Percentiles rank a stretch among this genome's conserved stretches.
These are phyloP conservation scores for Lagodon rhomboides DNA, from an alignment of 2,797 vertebrate genomes.

Conservation along the genomic window DNA sequence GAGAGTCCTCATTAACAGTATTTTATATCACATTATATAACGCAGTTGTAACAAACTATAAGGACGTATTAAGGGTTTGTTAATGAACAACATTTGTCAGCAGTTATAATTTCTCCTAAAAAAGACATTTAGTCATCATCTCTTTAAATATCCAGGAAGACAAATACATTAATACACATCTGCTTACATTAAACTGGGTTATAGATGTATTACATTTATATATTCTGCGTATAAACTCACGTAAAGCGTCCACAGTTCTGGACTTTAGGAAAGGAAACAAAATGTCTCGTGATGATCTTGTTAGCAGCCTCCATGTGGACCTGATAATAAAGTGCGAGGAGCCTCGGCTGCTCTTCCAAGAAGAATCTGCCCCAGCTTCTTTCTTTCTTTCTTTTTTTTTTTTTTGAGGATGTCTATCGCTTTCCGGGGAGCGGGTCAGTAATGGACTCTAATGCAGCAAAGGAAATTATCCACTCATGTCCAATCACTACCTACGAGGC, in stretches of 20 bases:
- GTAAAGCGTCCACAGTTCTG: accelerated
- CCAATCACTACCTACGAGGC: constrained; percentile 81
- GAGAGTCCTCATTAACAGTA: no score
- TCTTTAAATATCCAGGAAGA: neutral
- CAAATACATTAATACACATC: neutral
- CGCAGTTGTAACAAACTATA: neutral
- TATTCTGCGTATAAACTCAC: neutral
- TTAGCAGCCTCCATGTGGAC: constrained; percentile 38
- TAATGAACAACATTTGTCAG: neutral
- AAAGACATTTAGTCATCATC: neutral
- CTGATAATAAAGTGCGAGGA: constrained; percentile 48
- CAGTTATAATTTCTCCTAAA: neutral
- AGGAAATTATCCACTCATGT: constrained; percentile 84
- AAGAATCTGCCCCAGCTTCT: constrained; percentile 38
- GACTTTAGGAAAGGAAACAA: neutral
- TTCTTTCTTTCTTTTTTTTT: neutral
- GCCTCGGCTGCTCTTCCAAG: constrained; percentile 69
- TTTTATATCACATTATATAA: no score
- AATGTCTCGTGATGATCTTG: neutral
- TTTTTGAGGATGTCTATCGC: constrained; percentile 71
- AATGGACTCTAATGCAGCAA: constrained; percentile 85
- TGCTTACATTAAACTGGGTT: neutral
- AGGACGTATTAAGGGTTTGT: neutral
- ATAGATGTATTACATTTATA: neutral
- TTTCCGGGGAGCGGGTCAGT: constrained; percentile 78